Evolutionary conservation across 2,113 vertebrate genomes (phyloP).

Genomic region (Chelonoidis abingdonii): DNA sequence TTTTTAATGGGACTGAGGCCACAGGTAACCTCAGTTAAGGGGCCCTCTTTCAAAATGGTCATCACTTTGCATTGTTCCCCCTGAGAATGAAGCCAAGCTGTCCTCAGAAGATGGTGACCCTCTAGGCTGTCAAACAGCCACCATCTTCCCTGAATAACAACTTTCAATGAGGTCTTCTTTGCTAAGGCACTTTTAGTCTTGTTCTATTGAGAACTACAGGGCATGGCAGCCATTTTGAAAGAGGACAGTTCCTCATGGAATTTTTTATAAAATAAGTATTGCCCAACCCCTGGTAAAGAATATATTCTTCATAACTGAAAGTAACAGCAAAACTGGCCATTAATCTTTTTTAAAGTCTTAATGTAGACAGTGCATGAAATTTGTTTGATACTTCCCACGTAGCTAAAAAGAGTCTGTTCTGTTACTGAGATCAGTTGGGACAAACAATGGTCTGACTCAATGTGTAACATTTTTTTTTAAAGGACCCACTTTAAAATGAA

Average conservation of each 20-base stretch:
- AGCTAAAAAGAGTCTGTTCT: not conserved
- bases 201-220: not conserved
- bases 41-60: too few relatives aligned
- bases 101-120: too few relatives aligned
- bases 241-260: not conserved
- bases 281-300: not conserved
- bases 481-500: not conserved
- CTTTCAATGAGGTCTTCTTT: too few relatives aligned
- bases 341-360: not conserved
- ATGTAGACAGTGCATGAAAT: not conserved
- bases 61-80: too few relatives aligned
- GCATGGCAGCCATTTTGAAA: not conserved
- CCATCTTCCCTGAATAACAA: too few relatives aligned
- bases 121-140: too few relatives aligned
- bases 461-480: not conserved
- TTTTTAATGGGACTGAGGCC: too few relatives aligned
- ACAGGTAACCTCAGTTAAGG: too few relatives aligned
- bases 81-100: too few relatives aligned
- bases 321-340: not conserved
- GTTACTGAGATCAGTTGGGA: not conserved
- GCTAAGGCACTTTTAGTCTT: not conserved
- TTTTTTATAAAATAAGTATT: not conserved
- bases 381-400: not conserved
- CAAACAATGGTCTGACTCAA: not conserved
- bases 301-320: not conserved